These are phyloP conservation scores for Pseudomyrmex concolor DNA, from an alignment of 1,140 invertebrate genomes.

Conservation along the genomic window DNA sequence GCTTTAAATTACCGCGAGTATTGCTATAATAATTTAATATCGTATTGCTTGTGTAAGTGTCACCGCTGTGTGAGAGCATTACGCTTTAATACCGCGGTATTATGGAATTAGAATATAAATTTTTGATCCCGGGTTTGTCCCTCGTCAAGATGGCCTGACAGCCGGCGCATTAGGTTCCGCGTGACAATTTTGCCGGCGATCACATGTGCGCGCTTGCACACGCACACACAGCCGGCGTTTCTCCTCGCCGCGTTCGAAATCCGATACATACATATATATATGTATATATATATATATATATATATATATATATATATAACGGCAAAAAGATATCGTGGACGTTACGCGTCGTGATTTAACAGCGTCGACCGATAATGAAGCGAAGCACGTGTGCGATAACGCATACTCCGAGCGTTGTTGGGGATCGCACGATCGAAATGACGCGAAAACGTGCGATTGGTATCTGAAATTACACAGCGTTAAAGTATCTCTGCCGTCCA, in stretches of 20 bases:
- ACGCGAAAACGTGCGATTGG: background rate
- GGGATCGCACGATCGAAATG: too few species aligned
- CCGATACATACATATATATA: too few species aligned
- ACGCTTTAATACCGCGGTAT: conserved; percentile 1
- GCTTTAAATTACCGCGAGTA: background rate
- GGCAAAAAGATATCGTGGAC: too few species aligned
- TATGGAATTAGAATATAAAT: conserved; percentile 34
- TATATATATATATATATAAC: too few species aligned
- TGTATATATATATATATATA: too few species aligned
- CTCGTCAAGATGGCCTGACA: conserved; percentile 33
- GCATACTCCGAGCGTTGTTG: too few species aligned
- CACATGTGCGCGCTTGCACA: too few species aligned
- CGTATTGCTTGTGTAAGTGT: background rate
- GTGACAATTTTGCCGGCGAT: conserved; percentile 21
- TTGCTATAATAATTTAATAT: conserved; percentile 27
- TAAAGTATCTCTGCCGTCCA: background rate
- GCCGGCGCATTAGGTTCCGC: too few species aligned
- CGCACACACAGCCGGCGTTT: too few species aligned
- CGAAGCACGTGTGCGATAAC: background rate
- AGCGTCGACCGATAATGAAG: background rate
- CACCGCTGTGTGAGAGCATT: conserved; percentile 1
- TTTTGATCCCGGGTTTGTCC: conserved; percentile 48
- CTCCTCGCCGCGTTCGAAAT: too few species aligned
- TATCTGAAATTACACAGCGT: background rate
- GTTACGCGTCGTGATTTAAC: too few species aligned